A percentile compares a stretch with the other conserved stretches of the same genome.
These are phyloP conservation scores for Melitaea athalia DNA, from an alignment of 2,888 invertebrate genomes.

Conservation along the genomic window DNA sequence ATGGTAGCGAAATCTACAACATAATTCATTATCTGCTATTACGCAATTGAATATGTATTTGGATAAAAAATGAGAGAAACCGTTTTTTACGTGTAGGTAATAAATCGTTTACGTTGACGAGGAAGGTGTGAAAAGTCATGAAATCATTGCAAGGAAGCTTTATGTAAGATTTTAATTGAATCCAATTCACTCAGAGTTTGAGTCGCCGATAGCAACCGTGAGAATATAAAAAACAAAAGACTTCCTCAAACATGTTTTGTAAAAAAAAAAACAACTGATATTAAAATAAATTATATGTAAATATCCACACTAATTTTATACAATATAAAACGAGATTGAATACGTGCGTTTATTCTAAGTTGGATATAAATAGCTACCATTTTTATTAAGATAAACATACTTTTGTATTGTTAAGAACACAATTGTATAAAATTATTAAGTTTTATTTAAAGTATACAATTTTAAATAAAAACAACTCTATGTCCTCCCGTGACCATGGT, in stretches of 20 bases:
- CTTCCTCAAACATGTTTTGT: constrained; percentile 10
- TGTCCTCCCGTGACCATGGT: too few species aligned
- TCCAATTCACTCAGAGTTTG: constrained; percentile 22
- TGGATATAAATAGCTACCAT: not conserved
- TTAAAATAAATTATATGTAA: not conserved
- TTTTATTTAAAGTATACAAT: too few species aligned
- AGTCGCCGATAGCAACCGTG: constrained; percentile 31
- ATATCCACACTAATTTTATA: not conserved
- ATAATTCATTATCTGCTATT: too few species aligned
- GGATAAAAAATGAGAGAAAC: too few species aligned
- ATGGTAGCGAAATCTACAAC: too few species aligned
- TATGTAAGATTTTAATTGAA: constrained; percentile 29
- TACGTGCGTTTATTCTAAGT: not conserved
- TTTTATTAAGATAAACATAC: too few species aligned
- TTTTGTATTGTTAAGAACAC: too few species aligned
- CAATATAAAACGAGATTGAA: not conserved
- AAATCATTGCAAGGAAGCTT: constrained; percentile 28
- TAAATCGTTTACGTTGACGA: too few species aligned
- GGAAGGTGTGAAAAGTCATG: constrained; percentile 27
- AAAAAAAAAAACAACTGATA: constrained; percentile 14
- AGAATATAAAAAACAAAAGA: constrained; percentile 17
- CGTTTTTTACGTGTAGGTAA: not conserved
- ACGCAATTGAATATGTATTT: too few species aligned
- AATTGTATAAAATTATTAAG: too few species aligned
- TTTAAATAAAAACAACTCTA: too few species aligned